These are phyloP conservation scores for Ectemnius continuus DNA, from an alignment of 2,888 invertebrate genomes.

Conservation along the genomic window DNA sequence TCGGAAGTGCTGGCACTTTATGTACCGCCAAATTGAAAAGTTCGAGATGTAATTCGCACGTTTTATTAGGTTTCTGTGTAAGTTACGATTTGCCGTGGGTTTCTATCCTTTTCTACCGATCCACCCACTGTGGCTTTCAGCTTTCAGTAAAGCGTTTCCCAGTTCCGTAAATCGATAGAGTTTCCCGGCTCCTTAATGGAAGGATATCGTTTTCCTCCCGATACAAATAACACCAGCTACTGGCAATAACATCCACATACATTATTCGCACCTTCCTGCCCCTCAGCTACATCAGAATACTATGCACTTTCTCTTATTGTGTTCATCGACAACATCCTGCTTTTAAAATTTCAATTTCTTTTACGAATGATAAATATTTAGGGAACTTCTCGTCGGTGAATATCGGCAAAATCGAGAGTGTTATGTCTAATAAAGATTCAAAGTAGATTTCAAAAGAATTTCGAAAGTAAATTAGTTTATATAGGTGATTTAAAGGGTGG, in stretches of 20 bases:
- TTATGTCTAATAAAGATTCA: no score
- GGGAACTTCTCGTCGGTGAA: no score
- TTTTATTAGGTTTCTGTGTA: constrained; percentile 7
- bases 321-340: no score
- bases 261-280: neutral
- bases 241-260: neutral
- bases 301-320: no score
- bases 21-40: constrained; percentile 3
- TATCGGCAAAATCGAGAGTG: no score
- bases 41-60: neutral
- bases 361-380: no score
- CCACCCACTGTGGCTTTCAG: neutral
- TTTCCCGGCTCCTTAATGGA: constrained; percentile 6
- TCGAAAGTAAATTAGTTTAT: no score
- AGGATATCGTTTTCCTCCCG: neutral
- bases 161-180: constrained; percentile 5
- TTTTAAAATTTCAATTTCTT: no score
- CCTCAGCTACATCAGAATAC: no score
- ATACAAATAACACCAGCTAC: neutral
- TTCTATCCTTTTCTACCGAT: neutral
- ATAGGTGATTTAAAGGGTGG: no score
- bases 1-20: neutral
- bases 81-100: constrained; percentile 2
- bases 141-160: neutral
- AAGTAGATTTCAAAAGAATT: no score